Evolutionary conservation across 2,113 vertebrate genomes (phyloP).

Genomic region (Otis tarda): DNA sequence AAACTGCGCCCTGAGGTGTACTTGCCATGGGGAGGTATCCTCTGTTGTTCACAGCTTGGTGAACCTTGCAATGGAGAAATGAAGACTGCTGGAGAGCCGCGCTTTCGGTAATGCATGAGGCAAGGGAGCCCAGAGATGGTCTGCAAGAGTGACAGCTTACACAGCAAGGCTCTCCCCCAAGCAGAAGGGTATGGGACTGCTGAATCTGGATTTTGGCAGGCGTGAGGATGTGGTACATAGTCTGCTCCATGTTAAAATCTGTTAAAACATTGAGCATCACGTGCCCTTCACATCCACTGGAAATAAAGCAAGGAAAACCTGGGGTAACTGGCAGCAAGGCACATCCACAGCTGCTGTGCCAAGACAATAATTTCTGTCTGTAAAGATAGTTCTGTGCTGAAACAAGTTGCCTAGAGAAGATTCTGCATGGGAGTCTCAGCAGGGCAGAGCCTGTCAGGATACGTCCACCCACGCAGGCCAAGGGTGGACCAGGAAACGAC

Average conservation of each 20-base stretch:
- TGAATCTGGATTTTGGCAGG: background rate
- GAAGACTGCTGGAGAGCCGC: background rate
- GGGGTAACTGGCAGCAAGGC: background rate
- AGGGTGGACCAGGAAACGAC: background rate
- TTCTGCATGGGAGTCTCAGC: background rate
- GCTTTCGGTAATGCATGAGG: background rate
- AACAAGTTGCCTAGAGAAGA: background rate
- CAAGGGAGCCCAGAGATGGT: background rate
- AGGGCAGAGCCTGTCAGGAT: background rate
- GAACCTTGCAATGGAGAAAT: background rate
- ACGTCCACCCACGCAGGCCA: background rate
- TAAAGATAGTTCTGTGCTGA: background rate
- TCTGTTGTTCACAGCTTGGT: background rate
- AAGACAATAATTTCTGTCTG: background rate
- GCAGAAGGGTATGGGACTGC: background rate
- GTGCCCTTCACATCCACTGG: background rate
- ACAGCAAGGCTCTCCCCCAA: fast-evolving
- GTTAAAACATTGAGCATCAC: background rate
- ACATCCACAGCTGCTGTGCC: background rate
- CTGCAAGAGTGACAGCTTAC: background rate
- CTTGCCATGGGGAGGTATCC: background rate
- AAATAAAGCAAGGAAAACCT: background rate
- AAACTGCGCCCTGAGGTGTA: fast-evolving
- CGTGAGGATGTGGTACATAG: background rate
- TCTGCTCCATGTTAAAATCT: background rate